Percentiles rank a stretch among this genome's conserved stretches.
These are phyloP conservation scores for Pteropus alecto DNA, from an alignment of 2,113 vertebrate species.

Conservation along the genomic window DNA sequence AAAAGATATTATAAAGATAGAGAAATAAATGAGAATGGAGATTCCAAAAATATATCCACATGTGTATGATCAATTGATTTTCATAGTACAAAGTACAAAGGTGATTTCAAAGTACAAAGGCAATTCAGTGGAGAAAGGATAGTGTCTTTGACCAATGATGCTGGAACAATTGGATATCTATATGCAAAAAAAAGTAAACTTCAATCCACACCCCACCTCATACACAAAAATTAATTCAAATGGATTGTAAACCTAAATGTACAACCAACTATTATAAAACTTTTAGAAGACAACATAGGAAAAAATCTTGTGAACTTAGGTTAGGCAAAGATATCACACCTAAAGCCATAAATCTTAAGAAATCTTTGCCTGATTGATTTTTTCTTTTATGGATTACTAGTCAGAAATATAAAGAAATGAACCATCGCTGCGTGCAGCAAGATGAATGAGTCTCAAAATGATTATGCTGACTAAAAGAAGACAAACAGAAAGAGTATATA, in stretches of 20 bases:
- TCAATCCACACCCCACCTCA: background rate
- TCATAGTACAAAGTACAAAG: background rate
- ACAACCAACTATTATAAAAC: background rate
- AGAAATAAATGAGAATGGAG: background rate
- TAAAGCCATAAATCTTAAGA: background rate
- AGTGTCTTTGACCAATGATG: background rate
- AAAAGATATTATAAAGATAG: background rate
- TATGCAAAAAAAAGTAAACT: background rate
- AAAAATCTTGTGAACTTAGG: background rate
- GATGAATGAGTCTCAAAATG: background rate
- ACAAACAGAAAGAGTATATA: background rate
- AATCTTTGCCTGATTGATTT: background rate
- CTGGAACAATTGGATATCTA: background rate
- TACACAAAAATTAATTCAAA: background rate
- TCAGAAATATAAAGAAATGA: background rate
- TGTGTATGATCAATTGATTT: background rate
- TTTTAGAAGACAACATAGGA: background rate
- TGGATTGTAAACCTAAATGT: background rate
- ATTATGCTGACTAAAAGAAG: background rate
- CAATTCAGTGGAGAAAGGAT: background rate
- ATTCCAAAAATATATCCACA: background rate
- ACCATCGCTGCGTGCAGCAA: background rate
- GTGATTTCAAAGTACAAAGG: background rate
- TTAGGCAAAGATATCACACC: background rate
- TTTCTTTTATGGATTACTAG: background rate